Evolutionary conservation across 23 tunicate genomes (phyloP).

Genomic region (Diplosoma virens): DNA sequence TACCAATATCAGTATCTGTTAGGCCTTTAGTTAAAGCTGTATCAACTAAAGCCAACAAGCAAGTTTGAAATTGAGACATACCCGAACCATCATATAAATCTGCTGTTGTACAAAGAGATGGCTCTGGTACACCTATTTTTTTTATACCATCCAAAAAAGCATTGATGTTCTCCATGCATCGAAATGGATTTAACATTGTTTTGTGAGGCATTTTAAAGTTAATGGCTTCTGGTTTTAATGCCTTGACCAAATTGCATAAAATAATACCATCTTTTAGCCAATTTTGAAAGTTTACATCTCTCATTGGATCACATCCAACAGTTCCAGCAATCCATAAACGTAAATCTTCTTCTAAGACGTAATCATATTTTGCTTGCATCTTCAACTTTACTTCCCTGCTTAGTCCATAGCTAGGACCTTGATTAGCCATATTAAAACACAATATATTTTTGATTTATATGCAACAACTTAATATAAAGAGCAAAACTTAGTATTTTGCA

Average conservation of each 20-base stretch:
- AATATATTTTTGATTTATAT: too few relatives aligned
- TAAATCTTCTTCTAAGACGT: constrained; percentile 52
- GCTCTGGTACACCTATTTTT: constrained; percentile 56
- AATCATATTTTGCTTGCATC: constrained; percentile 81
- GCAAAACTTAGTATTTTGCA: too few relatives aligned
- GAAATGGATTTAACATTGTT: constrained; percentile 74
- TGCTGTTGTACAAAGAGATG: constrained; percentile 67
- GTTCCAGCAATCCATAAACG: constrained; percentile 75
- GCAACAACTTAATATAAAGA: too few relatives aligned
- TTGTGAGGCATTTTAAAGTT: constrained; percentile 51
- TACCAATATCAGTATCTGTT: constrained; percentile 65
- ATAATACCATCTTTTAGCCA: constrained; percentile 84
- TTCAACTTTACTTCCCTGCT: constrained; percentile 71
- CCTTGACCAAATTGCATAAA: constrained; percentile 57
- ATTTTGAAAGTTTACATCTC: constrained; percentile 40
- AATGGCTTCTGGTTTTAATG: constrained; percentile 40
- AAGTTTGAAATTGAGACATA: constrained; percentile 75
- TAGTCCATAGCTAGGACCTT: constrained; percentile 74
- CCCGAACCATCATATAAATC: constrained; percentile 79
- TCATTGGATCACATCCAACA: constrained; percentile 40
- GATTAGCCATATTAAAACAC: constrained; percentile 74
- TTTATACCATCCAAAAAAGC: constrained; percentile 55
- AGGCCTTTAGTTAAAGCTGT: constrained; percentile 66
- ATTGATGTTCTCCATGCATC: constrained; percentile 82
- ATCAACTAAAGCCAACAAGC: constrained; percentile 52